phyloP scores from a whole-genome alignment of 2,888 invertebrate genomes.

The Synergus gifuensis region DNA sequence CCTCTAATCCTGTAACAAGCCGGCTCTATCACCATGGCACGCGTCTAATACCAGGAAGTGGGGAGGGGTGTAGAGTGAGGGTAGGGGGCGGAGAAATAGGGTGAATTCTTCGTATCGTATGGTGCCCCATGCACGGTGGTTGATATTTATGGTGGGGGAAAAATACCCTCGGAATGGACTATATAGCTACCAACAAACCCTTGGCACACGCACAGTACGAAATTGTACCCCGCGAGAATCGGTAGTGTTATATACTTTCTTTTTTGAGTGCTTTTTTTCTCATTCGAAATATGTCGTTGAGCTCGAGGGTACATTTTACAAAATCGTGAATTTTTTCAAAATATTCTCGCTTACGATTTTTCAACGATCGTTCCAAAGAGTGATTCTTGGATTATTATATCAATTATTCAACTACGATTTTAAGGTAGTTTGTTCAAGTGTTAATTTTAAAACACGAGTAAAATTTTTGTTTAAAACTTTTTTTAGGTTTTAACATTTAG shows the following conservation, averaged over 20 bases:
- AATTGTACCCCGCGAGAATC: conserved; percentile 68
- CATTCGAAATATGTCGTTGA: conserved; percentile 38
- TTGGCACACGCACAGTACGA: conserved; percentile 72
- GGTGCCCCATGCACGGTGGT: conserved; percentile 55
- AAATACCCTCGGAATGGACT: conserved; percentile 59
- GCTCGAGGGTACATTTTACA: conserved; percentile 23
- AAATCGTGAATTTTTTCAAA: neutral
- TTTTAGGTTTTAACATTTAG: too few species aligned
- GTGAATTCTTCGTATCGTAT: conserved; percentile 32
- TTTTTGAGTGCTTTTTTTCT: conserved; percentile 35
- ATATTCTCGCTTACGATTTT: neutral
- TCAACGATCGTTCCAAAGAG: neutral
- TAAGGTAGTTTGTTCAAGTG: neutral
- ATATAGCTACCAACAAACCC: conserved; percentile 72
- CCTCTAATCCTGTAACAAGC: conserved; percentile 75
- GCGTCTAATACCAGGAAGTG: conserved; percentile 64
- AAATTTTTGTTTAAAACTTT: neutral
- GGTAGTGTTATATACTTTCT: conserved; percentile 49
- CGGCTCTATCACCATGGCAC: conserved; percentile 67
- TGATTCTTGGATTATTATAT: neutral
- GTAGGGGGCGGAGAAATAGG: conserved; percentile 32
- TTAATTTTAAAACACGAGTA: neutral
- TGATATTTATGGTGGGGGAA: conserved; percentile 48
- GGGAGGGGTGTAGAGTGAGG: conserved; percentile 48
- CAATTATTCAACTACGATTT: neutral